Percentiles rank a stretch among this genome's conserved stretches.
Evolutionary conservation across 2,797 vertebrate genomes (phyloP).

Genomic region (Geotrypetes seraphini): DNA sequence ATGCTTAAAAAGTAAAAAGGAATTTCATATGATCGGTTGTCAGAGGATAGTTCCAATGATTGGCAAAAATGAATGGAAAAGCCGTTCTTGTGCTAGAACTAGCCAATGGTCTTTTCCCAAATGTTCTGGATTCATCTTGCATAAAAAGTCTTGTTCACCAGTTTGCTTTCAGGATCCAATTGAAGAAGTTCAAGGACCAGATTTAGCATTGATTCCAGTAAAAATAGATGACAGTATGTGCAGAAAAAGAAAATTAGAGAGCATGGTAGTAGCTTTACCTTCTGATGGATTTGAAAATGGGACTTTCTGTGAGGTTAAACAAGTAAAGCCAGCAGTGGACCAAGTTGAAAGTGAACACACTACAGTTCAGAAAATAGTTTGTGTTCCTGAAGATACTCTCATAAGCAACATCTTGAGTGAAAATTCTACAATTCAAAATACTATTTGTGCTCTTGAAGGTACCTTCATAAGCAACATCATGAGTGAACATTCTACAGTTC

Average conservation of each 20-base stretch:
- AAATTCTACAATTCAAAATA: no score
- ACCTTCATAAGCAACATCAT: no score
- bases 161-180: background rate
- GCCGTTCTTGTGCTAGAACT: slow-evolving; percentile 56
- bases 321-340: background rate
- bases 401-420: no score
- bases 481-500: no score
- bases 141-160: slow-evolving; percentile 6
- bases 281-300: slow-evolving; percentile 15
- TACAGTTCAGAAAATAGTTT: no score
- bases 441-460: no score
- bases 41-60: slow-evolving; percentile 44
- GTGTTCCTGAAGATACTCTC: slow-evolving; percentile 6
- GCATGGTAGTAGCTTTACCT: no score
- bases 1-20: slow-evolving; percentile 8
- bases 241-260: slow-evolving; percentile 9
- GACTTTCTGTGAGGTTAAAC: slow-evolving; percentile 6
- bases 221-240: slow-evolving; percentile 10
- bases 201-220: background rate
- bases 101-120: slow-evolving; percentile 23
- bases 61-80: slow-evolving; percentile 49
- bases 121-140: slow-evolving; percentile 9
- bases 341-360: no score
- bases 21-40: slow-evolving; percentile 26
- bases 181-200: slow-evolving; percentile 3